phyloP scores from a whole-genome alignment of 1,140 invertebrate species.

The Ditylenchus dipsaci region DNA sequence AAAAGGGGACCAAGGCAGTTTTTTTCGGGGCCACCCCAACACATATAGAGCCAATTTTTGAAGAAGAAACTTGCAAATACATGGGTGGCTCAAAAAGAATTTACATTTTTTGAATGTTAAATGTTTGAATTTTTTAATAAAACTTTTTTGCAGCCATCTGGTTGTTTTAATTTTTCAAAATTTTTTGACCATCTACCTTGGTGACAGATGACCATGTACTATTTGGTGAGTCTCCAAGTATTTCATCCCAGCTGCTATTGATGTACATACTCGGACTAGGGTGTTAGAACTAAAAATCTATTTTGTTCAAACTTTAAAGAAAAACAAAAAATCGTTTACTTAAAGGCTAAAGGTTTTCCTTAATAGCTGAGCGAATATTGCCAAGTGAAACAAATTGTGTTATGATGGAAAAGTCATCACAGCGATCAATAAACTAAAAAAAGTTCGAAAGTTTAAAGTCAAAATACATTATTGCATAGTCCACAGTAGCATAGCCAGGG shows the following conservation, averaged over 20 bases:
- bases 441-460: not conserved
- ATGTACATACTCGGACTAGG: constrained; percentile 20
- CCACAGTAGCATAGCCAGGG: too few species aligned
- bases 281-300: not conserved
- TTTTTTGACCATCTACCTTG: not conserved
- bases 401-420: constrained; percentile 31
- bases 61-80: too few species aligned
- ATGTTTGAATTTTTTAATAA: too few species aligned
- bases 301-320: not conserved
- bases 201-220: constrained; percentile 34
- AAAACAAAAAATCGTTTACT: constrained; percentile 5
- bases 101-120: too few species aligned
- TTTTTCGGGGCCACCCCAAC: too few species aligned
- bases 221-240: constrained; percentile 26
- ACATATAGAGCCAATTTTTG: too few species aligned
- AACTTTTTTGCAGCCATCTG: too few species aligned
- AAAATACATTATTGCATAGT: constrained; percentile 5
- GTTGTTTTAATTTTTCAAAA: too few species aligned
- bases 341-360: not conserved
- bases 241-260: constrained; percentile 25
- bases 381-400: constrained; percentile 19
- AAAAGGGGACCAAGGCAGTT: too few species aligned
- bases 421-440: constrained; percentile 25
- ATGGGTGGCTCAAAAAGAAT: too few species aligned
- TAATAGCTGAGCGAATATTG: constrained; percentile 8